Conservation (phyloP, 2,113 vertebrate genomes). For the Atlantisia rogersi region DNA sequence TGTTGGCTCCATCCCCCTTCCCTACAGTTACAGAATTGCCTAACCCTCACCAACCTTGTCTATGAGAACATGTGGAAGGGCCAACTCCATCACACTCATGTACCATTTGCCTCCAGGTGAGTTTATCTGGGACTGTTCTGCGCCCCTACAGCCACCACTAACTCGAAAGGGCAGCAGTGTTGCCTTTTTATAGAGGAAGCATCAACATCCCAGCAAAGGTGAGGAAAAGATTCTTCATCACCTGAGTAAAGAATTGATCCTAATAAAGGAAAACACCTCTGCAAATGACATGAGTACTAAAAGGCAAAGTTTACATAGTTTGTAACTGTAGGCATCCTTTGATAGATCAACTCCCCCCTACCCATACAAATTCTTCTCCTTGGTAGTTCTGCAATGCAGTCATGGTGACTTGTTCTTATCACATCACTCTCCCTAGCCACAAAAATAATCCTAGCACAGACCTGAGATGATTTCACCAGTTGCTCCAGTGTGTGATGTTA, state of each 20-base stretch:
- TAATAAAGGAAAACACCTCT: not conserved
- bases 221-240: not conserved
- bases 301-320: not conserved
- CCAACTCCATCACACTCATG: not conserved
- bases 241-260: not conserved
- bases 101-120: not conserved
- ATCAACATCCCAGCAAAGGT: not conserved
- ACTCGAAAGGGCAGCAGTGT: not conserved
- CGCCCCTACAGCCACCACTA: not conserved
- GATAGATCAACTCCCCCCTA: not conserved
- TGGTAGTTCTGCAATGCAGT: slow-evolving; percentile 24
- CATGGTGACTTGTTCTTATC: not conserved
- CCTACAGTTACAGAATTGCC: not conserved
- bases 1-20: not conserved
- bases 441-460: slow-evolving; percentile 19
- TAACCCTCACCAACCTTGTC: not conserved
- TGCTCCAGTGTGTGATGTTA: not conserved
- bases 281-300: not conserved
- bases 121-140: not conserved
- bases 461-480: not conserved
- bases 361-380: not conserved
- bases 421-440: not conserved
- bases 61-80: fast-evolving
- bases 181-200: not conserved
- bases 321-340: not conserved